phyloP scores from a whole-genome alignment of 2,888 invertebrate species.

The Zaprionus obscuricornis region DNA sequence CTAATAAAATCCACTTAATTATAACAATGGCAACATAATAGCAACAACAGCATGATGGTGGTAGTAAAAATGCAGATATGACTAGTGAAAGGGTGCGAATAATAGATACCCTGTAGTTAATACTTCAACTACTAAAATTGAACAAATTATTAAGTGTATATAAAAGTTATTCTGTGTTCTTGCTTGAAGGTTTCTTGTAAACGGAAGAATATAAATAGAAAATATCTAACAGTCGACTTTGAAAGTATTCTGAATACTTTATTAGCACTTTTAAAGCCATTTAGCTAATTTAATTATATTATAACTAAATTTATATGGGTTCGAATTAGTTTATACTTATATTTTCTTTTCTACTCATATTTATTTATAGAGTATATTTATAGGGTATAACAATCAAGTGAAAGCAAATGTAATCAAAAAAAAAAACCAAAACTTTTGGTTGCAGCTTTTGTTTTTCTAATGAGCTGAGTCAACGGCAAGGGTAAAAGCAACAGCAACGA shows the following conservation, averaged over 20 bases:
- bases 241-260: no score
- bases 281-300: no score
- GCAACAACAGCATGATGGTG: conserved; percentile 66
- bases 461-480: conserved; percentile 48
- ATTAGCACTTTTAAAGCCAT: no score
- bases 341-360: no score
- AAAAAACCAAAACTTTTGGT: conserved; percentile 54
- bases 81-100: neutral
- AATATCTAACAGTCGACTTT: no score
- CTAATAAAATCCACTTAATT: conserved; percentile 70
- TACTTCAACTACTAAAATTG: no score
- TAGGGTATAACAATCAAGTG: conserved; percentile 6
- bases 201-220: no score
- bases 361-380: neutral
- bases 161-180: no score
- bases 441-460: conserved; percentile 70
- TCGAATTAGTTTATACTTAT: no score
- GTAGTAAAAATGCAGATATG: conserved; percentile 19
- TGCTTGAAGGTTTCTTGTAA: no score
- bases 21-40: conserved; percentile 66
- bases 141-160: no score
- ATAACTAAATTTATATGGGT: no score
- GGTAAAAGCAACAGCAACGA: conserved; percentile 25
- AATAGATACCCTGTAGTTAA: neutral
- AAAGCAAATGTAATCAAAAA: conserved; percentile 22